Base-by-base conservation (phyloP, 2,113 vertebrate genomes). In the Poeciliopsis turrubarensis region DNA sequence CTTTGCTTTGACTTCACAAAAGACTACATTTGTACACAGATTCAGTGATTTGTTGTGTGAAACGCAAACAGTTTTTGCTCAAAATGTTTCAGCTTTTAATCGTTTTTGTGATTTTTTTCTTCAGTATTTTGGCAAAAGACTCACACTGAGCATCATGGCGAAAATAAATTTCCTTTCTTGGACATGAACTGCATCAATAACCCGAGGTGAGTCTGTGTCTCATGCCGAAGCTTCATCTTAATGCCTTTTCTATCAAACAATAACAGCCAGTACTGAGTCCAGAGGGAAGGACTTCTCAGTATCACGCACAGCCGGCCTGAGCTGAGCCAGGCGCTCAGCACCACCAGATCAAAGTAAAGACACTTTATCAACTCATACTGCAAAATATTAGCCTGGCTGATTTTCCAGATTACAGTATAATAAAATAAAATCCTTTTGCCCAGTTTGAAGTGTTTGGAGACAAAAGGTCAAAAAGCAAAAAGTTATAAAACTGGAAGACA, bases 171-270 rank as follows among this genome's bases (percentile, higher is more conserved):
- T 90, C 90, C 91, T 92, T 67, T 86, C 72, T 69, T 19, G 62
- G 65, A 82, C 74, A 84, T 79, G 72, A 89, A 88, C 80, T 70
- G 69, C 72, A 79, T 83, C 68, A 89, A 77, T 89, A 87, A 91
- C 71, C 77, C 2, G 75, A 91, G 80, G 81, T 81, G 83, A 74
- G 77, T 87, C 83, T 60, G 65, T 74, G 84, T 87, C 77, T 86
- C 69, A 68, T 72, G 80, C 41, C 60, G 78, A 82, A 91, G 89
- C 84, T 87, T 85, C 80, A 66, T 85, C 79, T 57, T 91, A 93
- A 93, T 92, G 73, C 91, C 71, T 44, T 85, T 89, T 91, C 83
- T 91, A 87, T 89, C 85, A 86, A 85, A 88, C 79, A 90, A 93
- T 89, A 94, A 92, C 91, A 91, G 15, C 17, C 61, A 78, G 83